Conservation (phyloP, 2,113 vertebrate species). For the Taxidea taxus region DNA sequence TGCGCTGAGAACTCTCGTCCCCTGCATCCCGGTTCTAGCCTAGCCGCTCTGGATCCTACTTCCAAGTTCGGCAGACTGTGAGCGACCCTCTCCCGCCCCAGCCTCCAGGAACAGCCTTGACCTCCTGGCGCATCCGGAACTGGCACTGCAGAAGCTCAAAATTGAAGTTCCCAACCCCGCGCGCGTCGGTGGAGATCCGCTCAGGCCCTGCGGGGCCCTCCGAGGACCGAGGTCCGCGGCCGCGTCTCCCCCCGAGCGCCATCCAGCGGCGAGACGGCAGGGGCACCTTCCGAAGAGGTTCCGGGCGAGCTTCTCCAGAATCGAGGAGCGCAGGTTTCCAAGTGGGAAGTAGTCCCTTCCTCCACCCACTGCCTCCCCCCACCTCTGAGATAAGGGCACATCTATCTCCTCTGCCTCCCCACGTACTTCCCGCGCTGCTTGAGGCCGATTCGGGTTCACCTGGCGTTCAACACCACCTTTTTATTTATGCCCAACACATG, state of each 20-base stretch:
- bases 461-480: constrained; percentile 76
- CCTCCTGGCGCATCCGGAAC: not conserved
- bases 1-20: not conserved
- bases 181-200: not conserved
- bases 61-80: not conserved
- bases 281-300: not conserved
- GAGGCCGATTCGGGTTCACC: constrained; percentile 77
- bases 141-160: not conserved
- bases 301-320: fast-evolving
- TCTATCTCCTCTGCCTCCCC: constrained; percentile 30
- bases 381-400: not conserved
- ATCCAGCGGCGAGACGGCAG: constrained; percentile 66
- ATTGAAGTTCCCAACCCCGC: not conserved
- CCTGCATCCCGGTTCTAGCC: too few relatives aligned
- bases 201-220: not conserved
- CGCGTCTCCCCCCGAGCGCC: constrained; percentile 62
- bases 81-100: not conserved
- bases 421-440: not conserved
- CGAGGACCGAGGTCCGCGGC: not conserved
- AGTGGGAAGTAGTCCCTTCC: not conserved
- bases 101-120: not conserved
- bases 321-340: not conserved
- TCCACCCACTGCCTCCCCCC: not conserved
- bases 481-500: constrained; percentile 89
- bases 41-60: not conserved